phyloP scores from a whole-genome alignment of 2,888 invertebrate genomes.

The Megamerina dolium region DNA sequence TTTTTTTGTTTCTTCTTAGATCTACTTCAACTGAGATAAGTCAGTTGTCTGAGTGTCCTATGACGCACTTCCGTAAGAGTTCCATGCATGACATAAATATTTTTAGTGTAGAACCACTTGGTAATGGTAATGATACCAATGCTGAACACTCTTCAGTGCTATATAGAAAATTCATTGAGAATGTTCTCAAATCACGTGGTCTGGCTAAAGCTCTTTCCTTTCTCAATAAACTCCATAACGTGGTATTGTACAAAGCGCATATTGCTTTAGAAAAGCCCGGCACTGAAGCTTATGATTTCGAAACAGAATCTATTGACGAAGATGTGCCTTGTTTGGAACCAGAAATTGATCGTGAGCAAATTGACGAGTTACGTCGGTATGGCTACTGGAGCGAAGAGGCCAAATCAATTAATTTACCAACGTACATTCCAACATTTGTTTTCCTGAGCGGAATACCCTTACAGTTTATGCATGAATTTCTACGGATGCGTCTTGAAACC shows the following conservation, averaged over 20 bases:
- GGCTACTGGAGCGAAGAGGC: conserved; percentile 76
- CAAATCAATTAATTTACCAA: conserved; percentile 71
- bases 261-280: conserved; percentile 61
- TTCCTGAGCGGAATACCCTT: conserved; percentile 80
- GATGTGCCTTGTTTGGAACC: conserved; percentile 45
- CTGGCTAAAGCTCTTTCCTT: conserved; percentile 75
- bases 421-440: conserved; percentile 77
- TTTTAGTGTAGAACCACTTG: conserved; percentile 53
- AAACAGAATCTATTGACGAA: conserved; percentile 50
- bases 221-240: conserved; percentile 65
- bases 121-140: conserved; percentile 51
- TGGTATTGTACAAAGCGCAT: conserved; percentile 64
- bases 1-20: conserved; percentile 20
- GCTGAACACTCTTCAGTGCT: conserved; percentile 52
- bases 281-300: conserved; percentile 41
- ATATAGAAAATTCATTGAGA: conserved; percentile 73
- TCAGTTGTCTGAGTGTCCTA: conserved; percentile 34
- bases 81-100: conserved; percentile 49
- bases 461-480: conserved; percentile 89
- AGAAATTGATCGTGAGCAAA: conserved; percentile 43
- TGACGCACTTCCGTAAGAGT: conserved; percentile 30
- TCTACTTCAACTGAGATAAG: conserved; percentile 44
- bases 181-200: conserved; percentile 80
- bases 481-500: conserved; percentile 76
- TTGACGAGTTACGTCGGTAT: conserved; percentile 51